A percentile compares a stretch with the other conserved stretches of the same genome.
Conservation (phyloP, 2,113 vertebrate genomes). For the Daphoenositta chrysoptera region DNA sequence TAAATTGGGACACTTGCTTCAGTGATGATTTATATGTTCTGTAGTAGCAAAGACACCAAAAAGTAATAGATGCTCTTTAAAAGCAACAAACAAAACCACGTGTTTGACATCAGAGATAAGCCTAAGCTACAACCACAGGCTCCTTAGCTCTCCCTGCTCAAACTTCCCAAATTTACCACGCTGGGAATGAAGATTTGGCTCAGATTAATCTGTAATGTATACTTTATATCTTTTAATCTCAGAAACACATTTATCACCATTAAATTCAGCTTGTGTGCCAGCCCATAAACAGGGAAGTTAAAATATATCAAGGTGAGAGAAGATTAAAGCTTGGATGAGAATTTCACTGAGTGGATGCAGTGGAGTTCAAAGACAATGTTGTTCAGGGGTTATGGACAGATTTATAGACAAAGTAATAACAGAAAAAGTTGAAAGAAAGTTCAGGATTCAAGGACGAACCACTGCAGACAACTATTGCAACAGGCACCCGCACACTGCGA, state of each 20-base stretch:
- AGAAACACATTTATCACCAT: constrained; percentile 18
- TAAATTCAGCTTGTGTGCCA: background rate
- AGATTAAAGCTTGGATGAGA: constrained; percentile 12
- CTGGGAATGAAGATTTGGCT: background rate
- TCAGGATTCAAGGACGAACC: background rate
- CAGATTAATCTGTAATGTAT: background rate
- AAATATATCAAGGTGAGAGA: constrained; percentile 22
- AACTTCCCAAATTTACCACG: background rate
- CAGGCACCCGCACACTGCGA: background rate
- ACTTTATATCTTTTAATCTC: constrained; percentile 13
- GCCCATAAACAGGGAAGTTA: background rate
- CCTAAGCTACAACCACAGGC: background rate
- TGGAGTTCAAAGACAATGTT: background rate
- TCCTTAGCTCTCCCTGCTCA: background rate
- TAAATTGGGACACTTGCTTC: background rate
- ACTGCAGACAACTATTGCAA: background rate
- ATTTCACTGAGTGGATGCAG: background rate
- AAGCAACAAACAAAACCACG: background rate
- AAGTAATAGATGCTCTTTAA: background rate
- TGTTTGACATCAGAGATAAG: background rate
- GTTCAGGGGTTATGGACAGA: background rate
- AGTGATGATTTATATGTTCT: background rate
- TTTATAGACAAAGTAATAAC: background rate
- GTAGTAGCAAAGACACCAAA: background rate
- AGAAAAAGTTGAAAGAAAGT: constrained; percentile 37